Base-by-base conservation (phyloP, 1,140 invertebrate species). In the Luehdorfia chinensis region DNA sequence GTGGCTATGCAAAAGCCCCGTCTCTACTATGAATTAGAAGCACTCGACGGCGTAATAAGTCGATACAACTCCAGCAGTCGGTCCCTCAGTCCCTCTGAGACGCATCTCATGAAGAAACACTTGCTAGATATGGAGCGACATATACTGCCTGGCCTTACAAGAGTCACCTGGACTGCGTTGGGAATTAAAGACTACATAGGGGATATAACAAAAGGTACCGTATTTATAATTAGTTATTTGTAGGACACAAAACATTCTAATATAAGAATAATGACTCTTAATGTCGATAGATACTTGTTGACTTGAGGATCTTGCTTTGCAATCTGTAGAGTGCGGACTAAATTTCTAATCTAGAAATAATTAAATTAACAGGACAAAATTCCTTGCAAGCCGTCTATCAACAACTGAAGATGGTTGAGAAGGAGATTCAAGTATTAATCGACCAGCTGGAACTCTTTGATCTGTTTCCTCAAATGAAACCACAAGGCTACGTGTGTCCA, bases 161-260 rank as follows among this genome's bases (percentile, higher is more conserved):
- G 95, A 16, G 91, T 96, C 16, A 94, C 93, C 43, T 97, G 95
- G 95, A 93, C 91, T 50, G 95, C 94, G 0, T 84, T 96, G 1
- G 92, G 92, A 7, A 95, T 97, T 31, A 85, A 85, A 21, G 93
- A 96, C 39, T 97, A 93, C 34, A 85, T 85, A 15, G 74, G 66
- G 18, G 81, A 85, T 52, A 84, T 85, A 15, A 81, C 68, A 19
- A 85, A 85, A 76, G 75, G 81, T 83, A 47, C 5, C 28, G n/a
- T n/a, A n/a, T n/a, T n/a, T n/a, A n/a, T n/a, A n/a, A n/a, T n/a
- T n/a, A n/a, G n/a, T n/a, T n/a, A n/a, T n/a, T n/a, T n/a, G n/a
- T n/a, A n/a, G n/a, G n/a, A n/a, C n/a, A n/a, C n/a, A n/a, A n/a
- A n/a, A n/a, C n/a, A n/a, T n/a, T n/a, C n/a, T n/a, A n/a, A n/a